Conservation (phyloP, 2,888 invertebrate genomes). For the Phrixothrix hirtus region DNA sequence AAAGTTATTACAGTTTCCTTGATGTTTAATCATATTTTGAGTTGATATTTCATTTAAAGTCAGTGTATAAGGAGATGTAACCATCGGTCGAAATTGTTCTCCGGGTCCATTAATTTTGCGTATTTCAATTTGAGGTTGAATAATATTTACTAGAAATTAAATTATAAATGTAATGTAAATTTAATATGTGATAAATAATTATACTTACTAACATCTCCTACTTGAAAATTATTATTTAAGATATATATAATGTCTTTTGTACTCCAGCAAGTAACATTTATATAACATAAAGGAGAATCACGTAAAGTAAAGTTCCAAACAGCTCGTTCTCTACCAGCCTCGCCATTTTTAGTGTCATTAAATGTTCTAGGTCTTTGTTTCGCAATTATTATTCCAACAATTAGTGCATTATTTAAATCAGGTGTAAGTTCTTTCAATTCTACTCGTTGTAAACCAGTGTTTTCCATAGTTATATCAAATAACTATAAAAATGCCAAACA, state of each 20-base stretch:
- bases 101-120: conserved; percentile 60
- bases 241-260: conserved; percentile 59
- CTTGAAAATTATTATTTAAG: conserved; percentile 65
- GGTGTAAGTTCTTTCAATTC: conserved; percentile 46
- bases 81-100: conserved; percentile 67
- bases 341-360: conserved; percentile 57
- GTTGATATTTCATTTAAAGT: conserved; percentile 57
- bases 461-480: too few relatives aligned
- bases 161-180: background rate
- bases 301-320: conserved; percentile 78
- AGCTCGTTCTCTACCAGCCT: conserved; percentile 56
- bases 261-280: conserved; percentile 80
- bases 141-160: conserved; percentile 65
- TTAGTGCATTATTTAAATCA: conserved; percentile 46
- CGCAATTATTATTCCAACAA: conserved; percentile 66
- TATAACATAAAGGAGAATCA: conserved; percentile 71
- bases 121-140: conserved; percentile 65
- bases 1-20: conserved; percentile 57
- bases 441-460: conserved; percentile 42
- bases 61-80: conserved; percentile 67
- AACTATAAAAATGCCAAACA: too few relatives aligned
- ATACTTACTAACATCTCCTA: conserved; percentile 70
- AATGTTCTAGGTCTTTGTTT: conserved; percentile 62
- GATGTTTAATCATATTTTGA: conserved; percentile 59
- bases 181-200: too few relatives aligned